Percentiles rank a stretch among this genome's conserved stretches.
These are phyloP conservation scores for Pycnonotus jocosus DNA, from an alignment of 2,113 vertebrate genomes.

Conservation along the genomic window DNA sequence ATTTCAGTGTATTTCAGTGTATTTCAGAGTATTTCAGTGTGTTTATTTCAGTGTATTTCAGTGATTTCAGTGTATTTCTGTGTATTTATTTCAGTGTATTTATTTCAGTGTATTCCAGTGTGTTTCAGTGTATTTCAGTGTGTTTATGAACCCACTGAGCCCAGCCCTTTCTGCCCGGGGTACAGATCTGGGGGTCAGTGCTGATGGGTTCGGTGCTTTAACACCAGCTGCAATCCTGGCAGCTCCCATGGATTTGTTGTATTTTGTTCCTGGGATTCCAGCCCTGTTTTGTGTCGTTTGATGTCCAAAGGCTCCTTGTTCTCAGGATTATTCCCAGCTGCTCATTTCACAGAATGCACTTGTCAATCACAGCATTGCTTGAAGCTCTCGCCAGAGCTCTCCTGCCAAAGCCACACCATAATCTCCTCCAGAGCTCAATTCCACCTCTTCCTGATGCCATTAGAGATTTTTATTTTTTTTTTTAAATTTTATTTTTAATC, in stretches of 20 bases:
- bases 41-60: too few species aligned
- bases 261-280: not conserved
- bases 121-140: not conserved
- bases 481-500: not conserved
- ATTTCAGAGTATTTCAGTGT: too few species aligned
- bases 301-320: not conserved
- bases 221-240: not conserved
- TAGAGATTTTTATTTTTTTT: not conserved
- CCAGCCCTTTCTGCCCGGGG: not conserved
- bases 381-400: not conserved
- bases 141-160: not conserved
- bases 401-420: not conserved
- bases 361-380: not conserved
- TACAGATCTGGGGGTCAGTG: accelerated
- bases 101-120: too few species aligned
- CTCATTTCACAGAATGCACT: not conserved
- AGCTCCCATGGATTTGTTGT: not conserved
- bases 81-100: too few species aligned
- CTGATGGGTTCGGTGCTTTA: not conserved
- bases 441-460: not conserved
- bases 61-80: too few species aligned
- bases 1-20: too few species aligned
- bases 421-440: not conserved
- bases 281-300: not conserved
- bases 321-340: not conserved